Conservation (phyloP, 2,113 vertebrate species). For the Pseudolaguvia tuberculata region DNA sequence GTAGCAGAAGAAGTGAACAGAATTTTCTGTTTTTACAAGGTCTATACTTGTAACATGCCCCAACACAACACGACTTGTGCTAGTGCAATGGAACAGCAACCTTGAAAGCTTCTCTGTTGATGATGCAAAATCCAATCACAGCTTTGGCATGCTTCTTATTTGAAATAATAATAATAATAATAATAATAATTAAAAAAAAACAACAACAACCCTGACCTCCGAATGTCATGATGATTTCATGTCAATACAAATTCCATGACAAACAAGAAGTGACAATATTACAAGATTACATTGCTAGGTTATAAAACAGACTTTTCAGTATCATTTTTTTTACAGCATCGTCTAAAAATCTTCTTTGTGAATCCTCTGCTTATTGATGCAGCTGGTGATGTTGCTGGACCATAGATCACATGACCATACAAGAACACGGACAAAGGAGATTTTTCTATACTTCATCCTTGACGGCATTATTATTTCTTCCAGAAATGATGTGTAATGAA, state of each 20-base stretch:
- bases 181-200: no score
- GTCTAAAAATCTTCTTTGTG: no score
- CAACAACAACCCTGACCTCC: neutral
- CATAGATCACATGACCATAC: constrained; percentile 47
- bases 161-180: neutral
- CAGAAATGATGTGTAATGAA: neutral
- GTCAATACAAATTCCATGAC: neutral
- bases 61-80: neutral
- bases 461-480: neutral
- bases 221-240: neutral
- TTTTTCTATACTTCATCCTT: no score
- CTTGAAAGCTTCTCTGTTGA: neutral
- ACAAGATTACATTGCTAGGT: constrained; percentile 13
- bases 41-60: constrained; percentile 8
- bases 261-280: neutral
- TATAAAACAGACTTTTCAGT: neutral
- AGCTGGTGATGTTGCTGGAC: constrained; percentile 45
- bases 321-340: no score
- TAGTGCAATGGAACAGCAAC: constrained; percentile 4
- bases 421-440: constrained; percentile 53
- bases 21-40: constrained; percentile 27
- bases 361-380: constrained; percentile 3
- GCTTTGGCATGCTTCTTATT: neutral
- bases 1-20: constrained; percentile 8
- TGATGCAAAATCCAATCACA: neutral